A percentile compares a stretch with the other conserved stretches of the same genome.
Evolutionary conservation across 2,113 vertebrate species (phyloP).

Genomic region (Vicugna pacos): DNA sequence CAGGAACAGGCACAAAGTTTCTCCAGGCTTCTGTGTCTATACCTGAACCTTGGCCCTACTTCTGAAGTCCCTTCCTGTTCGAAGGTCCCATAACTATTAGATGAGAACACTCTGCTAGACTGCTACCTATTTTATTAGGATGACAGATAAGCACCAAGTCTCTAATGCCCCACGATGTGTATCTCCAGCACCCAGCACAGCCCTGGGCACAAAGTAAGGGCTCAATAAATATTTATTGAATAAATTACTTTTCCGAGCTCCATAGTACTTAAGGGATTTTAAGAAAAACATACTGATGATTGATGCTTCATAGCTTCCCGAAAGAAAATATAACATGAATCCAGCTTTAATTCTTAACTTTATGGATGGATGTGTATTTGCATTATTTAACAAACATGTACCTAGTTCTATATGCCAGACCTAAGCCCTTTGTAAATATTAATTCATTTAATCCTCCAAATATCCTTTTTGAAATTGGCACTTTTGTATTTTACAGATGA

Average conservation of each 20-base stretch:
- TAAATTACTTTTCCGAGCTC: neutral
- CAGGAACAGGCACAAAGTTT: neutral
- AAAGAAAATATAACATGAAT: conserved; percentile 9
- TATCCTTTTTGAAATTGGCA: neutral
- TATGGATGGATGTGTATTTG: neutral
- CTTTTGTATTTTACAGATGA: neutral
- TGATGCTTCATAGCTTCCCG: neutral
- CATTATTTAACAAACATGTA: neutral
- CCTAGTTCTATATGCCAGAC: neutral
- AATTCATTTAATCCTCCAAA: conserved; percentile 16
- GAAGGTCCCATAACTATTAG: neutral
- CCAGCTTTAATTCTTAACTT: conserved; percentile 19
- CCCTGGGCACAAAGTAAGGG: neutral
- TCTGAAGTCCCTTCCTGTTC: neutral
- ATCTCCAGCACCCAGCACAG: neutral
- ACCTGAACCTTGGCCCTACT: neutral
- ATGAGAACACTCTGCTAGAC: neutral
- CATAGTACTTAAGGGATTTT: neutral
- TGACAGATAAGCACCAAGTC: neutral
- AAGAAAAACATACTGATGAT: neutral
- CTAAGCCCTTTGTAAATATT: neutral
- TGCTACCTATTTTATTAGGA: neutral
- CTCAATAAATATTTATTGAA: neutral
- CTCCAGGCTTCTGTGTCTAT: neutral
- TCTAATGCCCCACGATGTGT: neutral